Conservation (phyloP, 2,888 invertebrate genomes). For the Scelioninae gen. 1 region DNA sequence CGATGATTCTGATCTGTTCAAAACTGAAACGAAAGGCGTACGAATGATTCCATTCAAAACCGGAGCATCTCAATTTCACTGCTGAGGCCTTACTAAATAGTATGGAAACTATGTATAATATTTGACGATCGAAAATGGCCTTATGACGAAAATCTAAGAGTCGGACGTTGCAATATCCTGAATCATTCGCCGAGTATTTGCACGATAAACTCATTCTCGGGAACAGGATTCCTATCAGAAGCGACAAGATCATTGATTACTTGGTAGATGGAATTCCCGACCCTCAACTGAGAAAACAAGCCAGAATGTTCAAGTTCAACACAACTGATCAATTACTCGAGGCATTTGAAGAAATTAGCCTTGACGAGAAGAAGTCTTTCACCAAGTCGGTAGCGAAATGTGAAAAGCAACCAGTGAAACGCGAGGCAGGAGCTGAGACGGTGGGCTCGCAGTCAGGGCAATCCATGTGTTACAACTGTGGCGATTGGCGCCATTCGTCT, state of each 20-base stretch:
- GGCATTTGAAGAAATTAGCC: no score
- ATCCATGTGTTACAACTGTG: constrained; percentile 30
- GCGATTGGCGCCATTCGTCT: constrained; percentile 11
- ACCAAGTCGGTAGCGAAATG: no score
- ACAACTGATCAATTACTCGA: not conserved
- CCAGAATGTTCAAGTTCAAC: not conserved
- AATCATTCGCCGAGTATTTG: constrained; percentile 6
- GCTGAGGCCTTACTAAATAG: not conserved
- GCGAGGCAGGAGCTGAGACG: not conserved
- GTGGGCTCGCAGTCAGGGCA: no score
- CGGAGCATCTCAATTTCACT: not conserved
- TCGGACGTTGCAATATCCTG: not conserved
- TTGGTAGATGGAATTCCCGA: constrained; percentile 12
- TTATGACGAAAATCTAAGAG: not conserved
- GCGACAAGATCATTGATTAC: constrained; percentile 4
- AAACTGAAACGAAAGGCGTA: constrained; percentile 8
- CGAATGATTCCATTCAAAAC: constrained; percentile 33
- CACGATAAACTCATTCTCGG: constrained; percentile 15
- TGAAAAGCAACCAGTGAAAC: not conserved
- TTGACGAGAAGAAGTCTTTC: no score
- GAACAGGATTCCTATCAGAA: constrained; percentile 13
- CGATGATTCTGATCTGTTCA: not conserved
- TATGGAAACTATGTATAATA: not conserved
- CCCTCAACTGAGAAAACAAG: constrained; percentile 11
- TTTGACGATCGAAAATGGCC: not conserved